Base-by-base conservation (phyloP, 23 tunicate species). In the Halocynthia roretzi region DNA sequence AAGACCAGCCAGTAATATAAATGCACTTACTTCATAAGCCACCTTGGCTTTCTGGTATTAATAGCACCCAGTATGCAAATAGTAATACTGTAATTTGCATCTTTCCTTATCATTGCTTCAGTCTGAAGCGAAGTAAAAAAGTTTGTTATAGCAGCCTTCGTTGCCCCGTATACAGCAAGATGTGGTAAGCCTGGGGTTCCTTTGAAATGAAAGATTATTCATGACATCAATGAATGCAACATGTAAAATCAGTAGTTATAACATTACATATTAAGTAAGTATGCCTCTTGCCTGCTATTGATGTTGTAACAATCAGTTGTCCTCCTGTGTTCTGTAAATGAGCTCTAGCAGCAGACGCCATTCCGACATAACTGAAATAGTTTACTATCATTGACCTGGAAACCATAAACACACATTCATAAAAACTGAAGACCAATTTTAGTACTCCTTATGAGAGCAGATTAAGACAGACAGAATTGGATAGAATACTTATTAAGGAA, bases 61-160 rank as follows among this genome's bases (percentile, higher is more conserved):
- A 89, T 89, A 6, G 86, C 71, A 23, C 96, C 96, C 80, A 89
- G 68, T 52, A 83, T 21, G 79, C 96, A 83, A 6, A 80, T 75
- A 20, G 96, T 82, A 18, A 89, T 89, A 19, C 91, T 86, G 23
- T 77, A 83, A 49, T 61, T 18, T 10, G 80, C 19, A 6, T 62
- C 54, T 10, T 57, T 53, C 4, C 56, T 63, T 67, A 70, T 20
- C 67, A 71, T 56, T 83, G 68, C 72, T 80, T 89, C 96, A 68
- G 80, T 51, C 18, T 83, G 68, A 65, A 84, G 58, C 44, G 68
- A 83, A 14, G 80, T 60, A 58, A 86, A 89, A 67, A 89, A 89
- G 56, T 77, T 71, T 69, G 71, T 84, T 20, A 89, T 0, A 10
- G 96, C 89, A 5, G 96, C 96, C 56, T 89, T 89, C 21, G 85